phyloP scores from a whole-genome alignment of 2,888 invertebrate genomes.

The Mesorhabditis sp. region DNA sequence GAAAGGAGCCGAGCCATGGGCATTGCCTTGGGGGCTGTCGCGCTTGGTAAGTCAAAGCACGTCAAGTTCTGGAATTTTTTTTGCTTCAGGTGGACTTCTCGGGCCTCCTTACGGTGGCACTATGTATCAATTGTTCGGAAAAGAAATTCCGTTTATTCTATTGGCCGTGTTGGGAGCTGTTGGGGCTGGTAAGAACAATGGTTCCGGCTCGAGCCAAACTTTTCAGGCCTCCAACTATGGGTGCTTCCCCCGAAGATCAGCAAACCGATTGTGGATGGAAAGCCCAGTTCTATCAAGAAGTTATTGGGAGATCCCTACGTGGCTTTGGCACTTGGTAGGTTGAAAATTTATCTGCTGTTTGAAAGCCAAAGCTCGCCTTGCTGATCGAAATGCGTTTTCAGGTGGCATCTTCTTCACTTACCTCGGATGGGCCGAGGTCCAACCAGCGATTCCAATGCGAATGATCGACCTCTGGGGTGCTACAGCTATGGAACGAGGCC shows the following conservation, averaged over 20 bases:
- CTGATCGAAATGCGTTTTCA: conserved; percentile 14
- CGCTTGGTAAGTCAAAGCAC: conserved; percentile 73
- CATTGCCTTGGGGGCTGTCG: conserved; percentile 87
- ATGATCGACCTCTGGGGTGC: conserved; percentile 77
- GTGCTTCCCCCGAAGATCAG: conserved; percentile 62
- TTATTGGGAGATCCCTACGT: conserved; percentile 91
- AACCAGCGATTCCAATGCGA: conserved; percentile 95
- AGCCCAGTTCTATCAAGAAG: conserved; percentile 82
- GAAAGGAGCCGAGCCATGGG: conserved; percentile 98
- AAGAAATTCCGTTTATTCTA: conserved; percentile 89
- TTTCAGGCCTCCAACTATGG: conserved; percentile 1
- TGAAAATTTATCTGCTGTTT: not conserved
- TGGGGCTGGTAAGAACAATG: conserved; percentile 76
- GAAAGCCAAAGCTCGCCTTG: too few relatives aligned
- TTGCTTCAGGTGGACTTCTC: conserved; percentile 66
- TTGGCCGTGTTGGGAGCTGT: conserved; percentile 85
- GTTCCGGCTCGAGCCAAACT: not conserved
- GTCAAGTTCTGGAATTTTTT: too few relatives aligned
- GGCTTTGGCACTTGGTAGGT: conserved; percentile 83
- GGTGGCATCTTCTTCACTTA: conserved; percentile 80
- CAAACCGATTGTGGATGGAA: conserved; percentile 73
- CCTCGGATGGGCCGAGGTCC: conserved; percentile 96
- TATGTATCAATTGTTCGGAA: conserved; percentile 89
- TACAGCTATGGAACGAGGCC: conserved; percentile 59
- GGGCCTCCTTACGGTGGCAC: conserved; percentile 96